phyloP scores from a whole-genome alignment of 2,113 vertebrate species.

The Ramphastos sulfuratus region DNA sequence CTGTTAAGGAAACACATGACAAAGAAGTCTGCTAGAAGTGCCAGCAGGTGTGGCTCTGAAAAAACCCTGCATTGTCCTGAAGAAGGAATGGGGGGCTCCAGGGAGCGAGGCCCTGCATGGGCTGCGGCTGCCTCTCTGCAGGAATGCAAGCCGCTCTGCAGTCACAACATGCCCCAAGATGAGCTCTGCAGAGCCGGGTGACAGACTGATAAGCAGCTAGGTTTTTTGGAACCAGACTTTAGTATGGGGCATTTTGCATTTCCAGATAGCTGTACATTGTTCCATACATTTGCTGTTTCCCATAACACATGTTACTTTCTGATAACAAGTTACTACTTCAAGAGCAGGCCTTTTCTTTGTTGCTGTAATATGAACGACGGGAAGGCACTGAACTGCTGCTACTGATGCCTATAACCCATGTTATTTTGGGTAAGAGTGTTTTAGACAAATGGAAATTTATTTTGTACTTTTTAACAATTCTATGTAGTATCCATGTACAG shows the following conservation, averaged over 20 bases:
- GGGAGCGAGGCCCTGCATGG: background rate
- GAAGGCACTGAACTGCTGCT: background rate
- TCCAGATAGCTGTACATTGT: constrained; percentile 40
- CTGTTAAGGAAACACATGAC: background rate
- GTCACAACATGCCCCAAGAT: constrained; percentile 35
- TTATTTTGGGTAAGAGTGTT: background rate
- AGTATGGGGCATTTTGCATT: background rate
- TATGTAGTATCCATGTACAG: background rate
- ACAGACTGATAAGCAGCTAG: background rate
- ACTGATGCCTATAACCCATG: background rate
- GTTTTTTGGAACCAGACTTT: background rate
- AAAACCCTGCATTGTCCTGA: background rate
- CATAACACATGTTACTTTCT: background rate
- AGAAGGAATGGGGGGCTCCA: background rate
- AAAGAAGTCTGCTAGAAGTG: constrained; percentile 8
- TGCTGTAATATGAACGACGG: fast-evolving
- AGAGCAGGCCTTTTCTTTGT: background rate
- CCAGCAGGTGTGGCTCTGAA: constrained; percentile 13
- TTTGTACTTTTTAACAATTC: background rate
- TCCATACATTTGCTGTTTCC: background rate
- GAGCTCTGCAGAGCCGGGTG: constrained; percentile 3
- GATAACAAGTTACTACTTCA: constrained; percentile 11
- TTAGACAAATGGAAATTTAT: background rate
- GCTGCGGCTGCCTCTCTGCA: fast-evolving
- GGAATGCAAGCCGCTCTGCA: background rate